Evolutionary conservation across 2,888 invertebrate genomes (phyloP), one percentile per base, ranked within the genome.

Genomic region (Eubasilissa splendida): DNA sequence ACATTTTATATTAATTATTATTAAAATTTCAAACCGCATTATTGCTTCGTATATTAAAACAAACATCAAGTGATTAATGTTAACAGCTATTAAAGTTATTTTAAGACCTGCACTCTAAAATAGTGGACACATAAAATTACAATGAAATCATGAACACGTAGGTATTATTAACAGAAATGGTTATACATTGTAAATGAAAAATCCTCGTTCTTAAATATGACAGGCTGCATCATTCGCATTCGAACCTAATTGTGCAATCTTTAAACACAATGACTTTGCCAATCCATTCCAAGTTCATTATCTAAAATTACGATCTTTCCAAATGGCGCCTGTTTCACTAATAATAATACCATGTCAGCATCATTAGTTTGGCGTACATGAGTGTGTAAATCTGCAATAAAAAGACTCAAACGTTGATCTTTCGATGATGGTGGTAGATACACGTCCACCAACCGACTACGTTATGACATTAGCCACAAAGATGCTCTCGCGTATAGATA

Each of bases 351-450:
- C 54, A 54, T 73, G 78, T 73, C 63, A 78, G 73, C 71, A 31
- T 78, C 78, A 78, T 78, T 73, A 73, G 73, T 22, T 3, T 71
- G 63, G 63, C 53, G 71, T 71, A 54, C 66, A 54, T 68, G 54
- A 56, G 50, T 14, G 68, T 68, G 77, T 42, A 54, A 77, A 66
- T 77, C 68, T 10, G 56, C 66, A 42, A 66, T 42, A 68, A 54
- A 54, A 66, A 77, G 63, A 76, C 63, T 12, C 11, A 52, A 5
- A 14, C 63, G 63, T 63, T 53, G 50, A 70, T 70, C 33, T 70
- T 52, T 52, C 73, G 53, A 4, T 31, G 14, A 12, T n/a, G 33
- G 33, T 73, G 52, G 12, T 53, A 66, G 12, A 66, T 42, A 42
- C 42, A 50, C 14, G 68, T 12, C 42, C 42, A 68, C 14, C 68